These are phyloP conservation scores for Gorsachius magnificus DNA, from an alignment of 2,797 vertebrate species.

Conservation along the genomic window DNA sequence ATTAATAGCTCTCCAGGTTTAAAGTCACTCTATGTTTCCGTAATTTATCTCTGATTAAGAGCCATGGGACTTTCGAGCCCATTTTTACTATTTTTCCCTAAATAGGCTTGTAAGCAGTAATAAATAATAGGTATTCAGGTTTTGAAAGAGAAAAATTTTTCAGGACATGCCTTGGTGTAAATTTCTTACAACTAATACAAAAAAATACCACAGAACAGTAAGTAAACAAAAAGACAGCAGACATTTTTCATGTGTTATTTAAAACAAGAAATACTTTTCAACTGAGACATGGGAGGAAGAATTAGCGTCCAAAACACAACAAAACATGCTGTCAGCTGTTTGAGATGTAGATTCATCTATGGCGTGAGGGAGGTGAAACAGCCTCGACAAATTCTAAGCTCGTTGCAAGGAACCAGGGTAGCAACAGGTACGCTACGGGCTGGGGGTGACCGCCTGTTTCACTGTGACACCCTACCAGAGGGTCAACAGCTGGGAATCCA, in stretches of 20 bases:
- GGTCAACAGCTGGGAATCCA: neutral
- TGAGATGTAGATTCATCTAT: constrained; percentile 43
- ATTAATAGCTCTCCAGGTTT: constrained; percentile 22
- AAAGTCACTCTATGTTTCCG: constrained; percentile 16
- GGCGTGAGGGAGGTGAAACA: constrained; percentile 26
- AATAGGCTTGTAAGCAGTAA: constrained; percentile 32
- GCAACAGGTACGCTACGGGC: neutral
- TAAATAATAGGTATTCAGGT: constrained; percentile 9
- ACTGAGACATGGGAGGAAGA: constrained; percentile 20
- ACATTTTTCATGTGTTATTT: constrained; percentile 32
- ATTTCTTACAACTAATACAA: constrained; percentile 31
- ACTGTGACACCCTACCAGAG: neutral
- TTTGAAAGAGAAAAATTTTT: constrained; percentile 6
- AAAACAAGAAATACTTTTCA: constrained; percentile 50
- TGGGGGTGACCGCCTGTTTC: neutral
- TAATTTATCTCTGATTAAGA: constrained; percentile 62
- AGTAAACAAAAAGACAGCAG: constrained; percentile 32
- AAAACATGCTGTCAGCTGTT: constrained; percentile 73
- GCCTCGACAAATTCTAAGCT: constrained; percentile 18
- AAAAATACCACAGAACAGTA: constrained; percentile 35
- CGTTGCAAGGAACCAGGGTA: neutral
- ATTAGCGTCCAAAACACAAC: constrained; percentile 33
- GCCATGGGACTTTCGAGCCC: constrained; percentile 56
- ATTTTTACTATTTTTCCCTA: constrained; percentile 38
- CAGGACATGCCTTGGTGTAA: constrained; percentile 35